Evolutionary conservation across 92 coral and sea anemone genomes (phyloP), one percentile per base, ranked within the genome.

Genomic region (Chrysogorgia sp.): DNA sequence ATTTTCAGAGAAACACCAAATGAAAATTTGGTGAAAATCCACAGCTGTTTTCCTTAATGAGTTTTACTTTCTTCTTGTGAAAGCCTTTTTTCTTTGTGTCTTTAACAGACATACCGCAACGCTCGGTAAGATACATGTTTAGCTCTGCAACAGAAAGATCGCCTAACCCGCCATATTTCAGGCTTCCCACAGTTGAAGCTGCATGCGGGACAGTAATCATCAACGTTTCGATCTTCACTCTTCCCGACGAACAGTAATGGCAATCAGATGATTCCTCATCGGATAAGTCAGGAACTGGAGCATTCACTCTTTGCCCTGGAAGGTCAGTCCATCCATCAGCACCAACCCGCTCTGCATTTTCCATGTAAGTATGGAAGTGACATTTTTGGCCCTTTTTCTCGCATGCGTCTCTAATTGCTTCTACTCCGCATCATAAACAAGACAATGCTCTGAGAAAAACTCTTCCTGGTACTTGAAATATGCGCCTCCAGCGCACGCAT

Each of bases 381-480:
- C 82, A 76, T 23, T 61, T 76, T 23, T 40, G 33, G 20, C 59
- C 71, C 53, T 25, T 23, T 20, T 34, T 61, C 59, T 61, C 12
- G 29, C 82, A 40, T 21, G 71, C 82, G 40, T 59, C 41, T 43
- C 82, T 29, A 61, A 76, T 76, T 21, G 71, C 82, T 59, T 76
- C 58, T 26, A 76, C 82, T 25, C 82, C 72, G 58, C 72, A 61
- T 41, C 71, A 60, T 76, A 76, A 17, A 74, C 65, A 33, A 34
- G 31, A 74, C 59, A 59, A 55, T 76, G 82, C 32, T 76, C 40
- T 25, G 53, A 49, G 50, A 61, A 76, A 76, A 76, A 60, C 52
- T 76, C 29, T 43, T 40, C 49, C 81, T 76, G 81, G 57, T 75
- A 75, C 57, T 58, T 75, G 55, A 75, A 75, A 45, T 75, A 58